Percentiles rank a stretch among this genome's conserved stretches.
Conservation (phyloP, 2,797 vertebrate genomes). For the Aulostomus chinensis region DNA sequence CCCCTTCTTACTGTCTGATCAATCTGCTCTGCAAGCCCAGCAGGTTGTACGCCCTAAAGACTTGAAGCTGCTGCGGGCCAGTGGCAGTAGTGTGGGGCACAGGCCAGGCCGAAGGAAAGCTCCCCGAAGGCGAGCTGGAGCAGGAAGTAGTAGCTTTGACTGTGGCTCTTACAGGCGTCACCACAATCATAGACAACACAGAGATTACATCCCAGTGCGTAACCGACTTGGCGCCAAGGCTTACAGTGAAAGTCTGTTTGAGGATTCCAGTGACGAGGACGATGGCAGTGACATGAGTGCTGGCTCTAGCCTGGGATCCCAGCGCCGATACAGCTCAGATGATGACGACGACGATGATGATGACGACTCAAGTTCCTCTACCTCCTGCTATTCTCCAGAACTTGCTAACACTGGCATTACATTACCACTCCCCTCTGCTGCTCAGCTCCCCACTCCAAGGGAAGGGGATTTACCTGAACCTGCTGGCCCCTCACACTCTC, state of each 20-base stretch:
- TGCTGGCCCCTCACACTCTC: constrained; percentile 76
- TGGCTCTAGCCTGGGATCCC: constrained; percentile 87
- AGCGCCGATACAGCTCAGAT: constrained; percentile 86
- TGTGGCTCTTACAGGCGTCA: constrained; percentile 82
- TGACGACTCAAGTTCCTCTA: constrained; percentile 87
- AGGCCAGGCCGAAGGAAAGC: constrained; percentile 84
- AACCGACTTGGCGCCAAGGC: constrained; percentile 85
- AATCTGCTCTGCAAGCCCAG: constrained; percentile 76
- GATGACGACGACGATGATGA: constrained; percentile 78
- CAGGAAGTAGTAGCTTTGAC: constrained; percentile 83
- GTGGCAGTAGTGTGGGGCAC: constrained; percentile 76
- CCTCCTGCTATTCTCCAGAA: constrained; percentile 90
- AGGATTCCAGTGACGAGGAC: constrained; percentile 86
- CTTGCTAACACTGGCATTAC: constrained; percentile 73
- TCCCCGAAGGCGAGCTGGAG: constrained; percentile 78
- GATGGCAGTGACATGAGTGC: constrained; percentile 90
- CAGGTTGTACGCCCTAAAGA: constrained; percentile 92
- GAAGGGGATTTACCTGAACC: constrained; percentile 69
- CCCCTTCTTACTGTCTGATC: constrained; percentile 80
- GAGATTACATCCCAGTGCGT: constrained; percentile 85
- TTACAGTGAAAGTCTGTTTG: constrained; percentile 87
- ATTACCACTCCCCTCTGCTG: constrained; percentile 64
- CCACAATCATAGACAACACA: constrained; percentile 80
- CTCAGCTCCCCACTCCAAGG: constrained; percentile 67
- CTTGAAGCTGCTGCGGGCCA: constrained; percentile 84